Conservation (phyloP, 2,888 invertebrate species). For the Phaedon cochleariae region DNA sequence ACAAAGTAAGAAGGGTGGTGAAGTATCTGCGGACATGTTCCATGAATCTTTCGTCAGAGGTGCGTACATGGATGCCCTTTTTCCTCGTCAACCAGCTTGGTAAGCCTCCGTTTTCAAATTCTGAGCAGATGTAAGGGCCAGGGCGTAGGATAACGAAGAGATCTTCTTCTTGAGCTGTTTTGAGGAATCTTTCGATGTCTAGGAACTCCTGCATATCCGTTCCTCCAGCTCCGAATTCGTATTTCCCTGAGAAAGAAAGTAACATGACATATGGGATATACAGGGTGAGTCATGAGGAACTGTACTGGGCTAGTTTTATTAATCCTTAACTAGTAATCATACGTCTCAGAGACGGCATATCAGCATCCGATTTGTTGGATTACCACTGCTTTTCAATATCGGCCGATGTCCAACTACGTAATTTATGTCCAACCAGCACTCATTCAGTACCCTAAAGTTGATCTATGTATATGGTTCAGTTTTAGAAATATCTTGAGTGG, state of each 20-base stretch:
- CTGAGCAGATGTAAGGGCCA: conserved; percentile 93
- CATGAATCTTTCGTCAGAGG: conserved; percentile 29
- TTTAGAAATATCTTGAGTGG: too few species aligned
- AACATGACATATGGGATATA: too few species aligned
- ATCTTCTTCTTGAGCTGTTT: conserved; percentile 78
- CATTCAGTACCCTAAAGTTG: too few species aligned
- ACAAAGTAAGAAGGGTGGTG: conserved; percentile 57
- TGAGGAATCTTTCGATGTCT: conserved; percentile 71
- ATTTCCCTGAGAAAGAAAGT: conserved; percentile 56
- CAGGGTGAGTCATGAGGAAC: too few species aligned
- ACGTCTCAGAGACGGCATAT: too few species aligned
- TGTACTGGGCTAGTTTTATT: too few species aligned
- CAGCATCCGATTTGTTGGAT: too few species aligned
- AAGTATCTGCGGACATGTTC: conserved; percentile 38
- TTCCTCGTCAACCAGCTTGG: conserved; percentile 58
- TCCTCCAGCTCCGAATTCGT: conserved; percentile 67
- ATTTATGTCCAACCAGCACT: too few species aligned
- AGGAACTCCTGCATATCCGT: conserved; percentile 64
- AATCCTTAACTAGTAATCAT: too few species aligned
- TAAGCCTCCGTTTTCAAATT: conserved; percentile 73
- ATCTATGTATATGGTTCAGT: too few species aligned
- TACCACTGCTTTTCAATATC: too few species aligned
- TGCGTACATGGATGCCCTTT: conserved; percentile 61
- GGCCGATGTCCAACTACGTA: too few species aligned
- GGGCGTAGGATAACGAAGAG: conserved; percentile 82